Percentiles rank a stretch among this genome's conserved stretches.
phyloP scores from a whole-genome alignment of 2,888 invertebrate genomes.

The Acronicta aceris region DNA sequence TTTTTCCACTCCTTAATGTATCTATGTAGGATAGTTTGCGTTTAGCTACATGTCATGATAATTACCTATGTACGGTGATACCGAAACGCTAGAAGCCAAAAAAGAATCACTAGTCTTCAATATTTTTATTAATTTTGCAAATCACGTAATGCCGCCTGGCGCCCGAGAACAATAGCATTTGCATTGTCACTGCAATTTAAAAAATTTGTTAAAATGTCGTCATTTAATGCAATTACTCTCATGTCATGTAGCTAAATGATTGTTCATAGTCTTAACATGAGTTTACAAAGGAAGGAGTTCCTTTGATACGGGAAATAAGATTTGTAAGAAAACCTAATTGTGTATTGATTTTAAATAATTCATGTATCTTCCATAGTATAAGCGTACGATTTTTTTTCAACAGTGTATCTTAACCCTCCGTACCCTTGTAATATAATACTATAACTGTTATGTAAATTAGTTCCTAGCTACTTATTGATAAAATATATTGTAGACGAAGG shows the following conservation, averaged over 20 bases:
- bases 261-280: slow-evolving; percentile 14
- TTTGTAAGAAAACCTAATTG: too few species aligned
- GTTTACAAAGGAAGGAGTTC: slow-evolving; percentile 18
- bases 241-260: slow-evolving; percentile 43
- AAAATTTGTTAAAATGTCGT: too few species aligned
- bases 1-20: slow-evolving; percentile 52
- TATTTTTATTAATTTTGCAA: too few species aligned
- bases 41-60: slow-evolving; percentile 36
- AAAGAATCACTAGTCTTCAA: too few species aligned
- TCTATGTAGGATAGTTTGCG: slow-evolving; percentile 43
- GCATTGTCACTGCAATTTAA: too few species aligned
- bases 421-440: slow-evolving; percentile 19
- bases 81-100: too few species aligned
- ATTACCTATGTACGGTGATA: too few species aligned
- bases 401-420: slow-evolving; percentile 11
- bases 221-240: slow-evolving; percentile 6
- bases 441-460: slow-evolving; percentile 33
- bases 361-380: not conserved
- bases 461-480: slow-evolving; percentile 31
- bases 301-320: not conserved
- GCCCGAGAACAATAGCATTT: too few species aligned
- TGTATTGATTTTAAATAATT: not conserved
- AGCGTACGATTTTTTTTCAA: not conserved
- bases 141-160: too few species aligned
- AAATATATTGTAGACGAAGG: slow-evolving; percentile 30